Conservation (phyloP, 2,888 invertebrate genomes). For the Metalampra italica region DNA sequence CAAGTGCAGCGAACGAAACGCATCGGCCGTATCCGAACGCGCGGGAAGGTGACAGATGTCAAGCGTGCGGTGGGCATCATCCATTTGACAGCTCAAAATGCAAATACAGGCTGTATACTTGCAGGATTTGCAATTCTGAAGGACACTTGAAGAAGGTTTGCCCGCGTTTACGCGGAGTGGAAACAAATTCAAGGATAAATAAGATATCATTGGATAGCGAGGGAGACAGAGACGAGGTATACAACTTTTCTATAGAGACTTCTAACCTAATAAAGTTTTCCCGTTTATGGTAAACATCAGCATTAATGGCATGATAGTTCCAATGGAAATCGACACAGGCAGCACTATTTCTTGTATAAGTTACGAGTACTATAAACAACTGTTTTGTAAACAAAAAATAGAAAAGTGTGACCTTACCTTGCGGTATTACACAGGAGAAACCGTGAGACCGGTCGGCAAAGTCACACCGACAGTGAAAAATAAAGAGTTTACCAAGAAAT, state of each 20-base stretch:
- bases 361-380: constrained; percentile 7
- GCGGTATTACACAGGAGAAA: constrained; percentile 14
- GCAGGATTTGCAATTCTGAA: constrained; percentile 6
- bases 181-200: no score
- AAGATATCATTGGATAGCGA: neutral
- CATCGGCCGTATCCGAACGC: constrained; percentile 1
- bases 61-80: constrained; percentile 10
- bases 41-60: constrained; percentile 1
- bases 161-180: neutral
- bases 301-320: neutral
- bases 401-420: constrained; percentile 3
- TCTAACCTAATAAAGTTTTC: neutral
- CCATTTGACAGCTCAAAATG: neutral
- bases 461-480: constrained; percentile 6
- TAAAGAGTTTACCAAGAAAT: neutral
- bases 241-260: neutral
- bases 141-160: constrained; percentile 7
- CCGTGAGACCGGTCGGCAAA: constrained; percentile 7
- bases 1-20: neutral
- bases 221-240: neutral
- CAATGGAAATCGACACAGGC: constrained; percentile 17
- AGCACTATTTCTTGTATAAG: constrained; percentile 18
- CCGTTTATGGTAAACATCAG: constrained; percentile 1
- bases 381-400: neutral
- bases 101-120: constrained; percentile 9